Percentiles rank a stretch among this genome's conserved stretches.
Evolutionary conservation across 2,113 vertebrate species (phyloP).

Genomic region (Macquaria australasica): DNA sequence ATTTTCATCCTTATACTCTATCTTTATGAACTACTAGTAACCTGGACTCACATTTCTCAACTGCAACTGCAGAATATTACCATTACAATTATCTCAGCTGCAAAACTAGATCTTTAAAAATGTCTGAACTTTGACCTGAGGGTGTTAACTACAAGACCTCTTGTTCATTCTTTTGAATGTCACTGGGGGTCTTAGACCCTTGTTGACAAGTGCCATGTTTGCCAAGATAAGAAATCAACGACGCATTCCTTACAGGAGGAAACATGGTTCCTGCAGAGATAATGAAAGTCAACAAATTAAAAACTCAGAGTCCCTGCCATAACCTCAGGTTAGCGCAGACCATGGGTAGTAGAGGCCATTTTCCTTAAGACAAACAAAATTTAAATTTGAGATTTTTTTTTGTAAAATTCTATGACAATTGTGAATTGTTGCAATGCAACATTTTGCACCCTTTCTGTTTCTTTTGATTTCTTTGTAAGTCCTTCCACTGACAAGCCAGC

Average conservation of each 20-base stretch:
- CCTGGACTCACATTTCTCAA: not conserved
- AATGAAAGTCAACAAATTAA: conserved; percentile 64
- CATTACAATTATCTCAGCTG: not conserved
- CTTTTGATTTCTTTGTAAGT: conserved; percentile 73
- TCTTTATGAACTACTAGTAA: not conserved
- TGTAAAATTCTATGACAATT: conserved; percentile 14
- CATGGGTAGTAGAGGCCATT: not conserved
- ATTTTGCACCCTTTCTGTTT: conserved; percentile 64
- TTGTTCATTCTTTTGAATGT: conserved; percentile 33
- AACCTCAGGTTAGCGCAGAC: not conserved
- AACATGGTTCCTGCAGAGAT: conserved; percentile 36
- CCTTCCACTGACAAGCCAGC: conserved; percentile 74
- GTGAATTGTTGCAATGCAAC: conserved; percentile 61
- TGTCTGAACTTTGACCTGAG: conserved; percentile 28
- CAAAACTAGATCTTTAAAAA: conserved; percentile 8
- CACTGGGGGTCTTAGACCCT: not conserved
- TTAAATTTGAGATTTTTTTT: not conserved
- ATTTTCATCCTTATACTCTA: not conserved
- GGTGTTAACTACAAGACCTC: conserved; percentile 28
- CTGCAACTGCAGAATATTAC: not conserved
- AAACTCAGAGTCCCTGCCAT: not conserved
- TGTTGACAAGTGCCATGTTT: conserved; percentile 30
- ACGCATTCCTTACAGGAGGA: conserved; percentile 25
- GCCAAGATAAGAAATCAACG: conserved; percentile 35
- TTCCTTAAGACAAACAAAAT: conserved; percentile 23